These are phyloP conservation scores for Tapera naevia DNA, from an alignment of 2,797 vertebrate species.

Conservation along the genomic window DNA sequence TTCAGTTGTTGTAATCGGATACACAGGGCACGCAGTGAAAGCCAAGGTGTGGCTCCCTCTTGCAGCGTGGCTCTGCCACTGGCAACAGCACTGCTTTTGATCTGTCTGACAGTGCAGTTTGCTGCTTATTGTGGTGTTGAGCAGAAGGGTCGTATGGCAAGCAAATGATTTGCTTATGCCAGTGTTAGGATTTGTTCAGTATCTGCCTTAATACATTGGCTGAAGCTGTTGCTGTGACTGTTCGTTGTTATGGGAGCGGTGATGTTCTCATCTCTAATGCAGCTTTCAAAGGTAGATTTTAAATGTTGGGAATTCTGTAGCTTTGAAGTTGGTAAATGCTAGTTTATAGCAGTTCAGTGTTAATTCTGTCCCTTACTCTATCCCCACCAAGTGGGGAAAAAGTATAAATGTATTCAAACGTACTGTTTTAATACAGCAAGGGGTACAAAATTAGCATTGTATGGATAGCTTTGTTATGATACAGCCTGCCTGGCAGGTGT, in stretches of 20 bases:
- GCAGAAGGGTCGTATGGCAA: background rate
- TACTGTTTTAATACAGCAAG: background rate
- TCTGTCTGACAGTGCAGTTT: background rate
- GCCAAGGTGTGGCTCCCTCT: background rate
- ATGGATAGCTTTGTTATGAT: background rate
- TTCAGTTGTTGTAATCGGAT: conserved; percentile 16
- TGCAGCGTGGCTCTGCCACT: background rate
- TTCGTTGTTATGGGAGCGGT: background rate
- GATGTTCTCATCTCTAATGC: background rate
- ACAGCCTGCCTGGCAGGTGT: background rate
- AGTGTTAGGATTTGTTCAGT: background rate
- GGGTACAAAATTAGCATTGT: background rate
- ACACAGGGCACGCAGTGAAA: background rate
- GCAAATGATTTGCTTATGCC: background rate
- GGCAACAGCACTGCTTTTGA: background rate
- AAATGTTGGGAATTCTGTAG: background rate
- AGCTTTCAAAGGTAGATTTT: background rate
- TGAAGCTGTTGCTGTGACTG: background rate
- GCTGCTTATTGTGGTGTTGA: background rate
- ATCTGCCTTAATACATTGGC: background rate
- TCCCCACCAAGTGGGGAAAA: background rate
- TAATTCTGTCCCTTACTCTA: background rate
- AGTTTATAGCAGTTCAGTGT: background rate
- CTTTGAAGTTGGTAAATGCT: background rate
- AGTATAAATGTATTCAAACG: background rate